Evolutionary conservation across 2,888 invertebrate genomes (phyloP), one percentile per base, ranked within the genome.

Genomic region (Hyposoter dolosus): DNA sequence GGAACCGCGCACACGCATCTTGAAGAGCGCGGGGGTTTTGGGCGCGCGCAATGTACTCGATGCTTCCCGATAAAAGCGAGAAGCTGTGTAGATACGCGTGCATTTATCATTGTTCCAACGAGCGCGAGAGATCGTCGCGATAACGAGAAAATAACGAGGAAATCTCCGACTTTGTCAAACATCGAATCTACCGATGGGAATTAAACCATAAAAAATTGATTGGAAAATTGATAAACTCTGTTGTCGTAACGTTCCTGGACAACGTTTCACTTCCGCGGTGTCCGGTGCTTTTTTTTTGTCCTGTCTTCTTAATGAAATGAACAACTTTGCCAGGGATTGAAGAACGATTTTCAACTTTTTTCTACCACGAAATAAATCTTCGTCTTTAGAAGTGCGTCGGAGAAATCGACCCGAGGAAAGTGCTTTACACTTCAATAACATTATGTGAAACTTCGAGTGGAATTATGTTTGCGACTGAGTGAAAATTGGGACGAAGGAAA

Each of bases 51-150:
- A 89, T 88, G 87, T 85, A 89, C 65, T 56, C 60, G 69, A 78
- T 69, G 78, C 78, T 78, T 84, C 82, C 89, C 91, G 92, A 93
- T 93, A 93, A 93, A 93, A 93, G 92, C 93, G 90, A 89, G 90
- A 90, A 89, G 88, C 89, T 79, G 87, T 88, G 89, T 87, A 77
- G 88, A 87, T 86, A 88, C 90, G 89, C 90, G 90, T 92, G 90
- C 93, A 93, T 92, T 93, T 89, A 91, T 91, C 91, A 91, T 91
- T 92, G 92, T 91, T 90, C 92, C 91, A 86, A 82, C 87, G 82
- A 78, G 75, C 40, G 74, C 75, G 81, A 65, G 82, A 66, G 82
- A 66, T 84, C 83, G 75, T 71, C 77, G 66, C 66, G 71, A 77
- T 74, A 75, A 45, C 69, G 43, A 15, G 17, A 68, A 35, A 47